Conservation (phyloP, 2,797 vertebrate species). For the Scyliorhinus canicula region DNA sequence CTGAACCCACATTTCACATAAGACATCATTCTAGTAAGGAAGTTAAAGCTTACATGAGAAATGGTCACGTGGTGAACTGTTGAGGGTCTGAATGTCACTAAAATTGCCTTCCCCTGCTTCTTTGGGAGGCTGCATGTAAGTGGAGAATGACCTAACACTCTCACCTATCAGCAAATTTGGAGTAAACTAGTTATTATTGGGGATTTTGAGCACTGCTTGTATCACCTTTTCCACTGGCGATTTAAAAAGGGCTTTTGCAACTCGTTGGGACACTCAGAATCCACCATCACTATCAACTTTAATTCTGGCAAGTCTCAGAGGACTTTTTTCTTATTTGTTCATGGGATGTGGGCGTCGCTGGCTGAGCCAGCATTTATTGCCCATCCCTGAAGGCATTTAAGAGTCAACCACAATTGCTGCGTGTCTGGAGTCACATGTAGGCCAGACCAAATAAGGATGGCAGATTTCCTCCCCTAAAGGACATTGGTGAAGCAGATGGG, state of each 20-base stretch:
- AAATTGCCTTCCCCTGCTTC: background rate
- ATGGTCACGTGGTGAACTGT: background rate
- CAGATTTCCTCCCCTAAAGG: too few species aligned
- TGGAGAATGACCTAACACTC: background rate
- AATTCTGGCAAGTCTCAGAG: background rate
- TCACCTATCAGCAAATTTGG: background rate
- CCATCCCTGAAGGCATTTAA: too few species aligned
- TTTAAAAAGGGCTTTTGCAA: background rate
- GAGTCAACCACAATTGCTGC: too few species aligned
- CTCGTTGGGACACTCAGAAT: background rate
- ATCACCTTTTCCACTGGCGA: background rate
- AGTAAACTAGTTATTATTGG: background rate
- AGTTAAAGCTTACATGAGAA: background rate
- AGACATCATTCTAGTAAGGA: background rate
- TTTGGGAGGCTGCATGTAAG: background rate
- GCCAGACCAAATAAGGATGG: too few species aligned
- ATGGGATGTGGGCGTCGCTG: too few species aligned
- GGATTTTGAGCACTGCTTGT: background rate
- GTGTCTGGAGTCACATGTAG: too few species aligned
- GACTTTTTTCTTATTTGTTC: too few species aligned
- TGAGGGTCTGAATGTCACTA: background rate
- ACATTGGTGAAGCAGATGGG: too few species aligned
- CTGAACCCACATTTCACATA: background rate
- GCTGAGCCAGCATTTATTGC: too few species aligned
- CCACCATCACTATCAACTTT: background rate